A percentile compares a stretch with the other conserved stretches of the same genome.
phyloP scores from a whole-genome alignment of 2,113 vertebrate species.

The Pongo pygmaeus region DNA sequence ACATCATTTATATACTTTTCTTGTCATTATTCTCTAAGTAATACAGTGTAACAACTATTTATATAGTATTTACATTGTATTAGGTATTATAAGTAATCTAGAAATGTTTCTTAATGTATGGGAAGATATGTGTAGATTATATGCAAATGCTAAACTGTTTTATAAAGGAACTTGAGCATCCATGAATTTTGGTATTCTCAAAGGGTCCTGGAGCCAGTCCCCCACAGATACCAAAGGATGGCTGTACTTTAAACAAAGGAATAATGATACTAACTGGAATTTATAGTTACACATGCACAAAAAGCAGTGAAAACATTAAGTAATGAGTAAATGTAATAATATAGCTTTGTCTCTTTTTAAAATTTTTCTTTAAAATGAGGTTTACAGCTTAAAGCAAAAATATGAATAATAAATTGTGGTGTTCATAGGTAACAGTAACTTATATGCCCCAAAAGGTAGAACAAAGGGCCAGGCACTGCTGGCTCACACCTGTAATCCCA shows the following conservation, averaged over 20 bases:
- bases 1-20: not conserved
- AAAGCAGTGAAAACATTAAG: not conserved
- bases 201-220: not conserved
- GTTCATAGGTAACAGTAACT: not conserved
- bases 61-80: not conserved
- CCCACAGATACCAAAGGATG: not conserved
- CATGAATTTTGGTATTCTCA: not conserved
- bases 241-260: not conserved
- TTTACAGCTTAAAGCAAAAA: not conserved
- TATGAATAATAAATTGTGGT: not conserved
- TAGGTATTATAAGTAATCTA: not conserved
- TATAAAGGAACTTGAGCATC: not conserved
- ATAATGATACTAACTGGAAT: not conserved
- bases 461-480: not conserved
- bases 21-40: not conserved
- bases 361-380: not conserved
- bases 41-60: not conserved
- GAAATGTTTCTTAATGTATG: not conserved
- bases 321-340: not conserved
- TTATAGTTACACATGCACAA: not conserved
- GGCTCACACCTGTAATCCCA: too few relatives aligned
- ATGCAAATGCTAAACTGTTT: not conserved
- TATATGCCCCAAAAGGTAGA: not conserved
- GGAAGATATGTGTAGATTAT: not conserved
- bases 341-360: not conserved